phyloP scores from a whole-genome alignment of 92 coral and sea anemone species.

The Epizoanthus ramosus region DNA sequence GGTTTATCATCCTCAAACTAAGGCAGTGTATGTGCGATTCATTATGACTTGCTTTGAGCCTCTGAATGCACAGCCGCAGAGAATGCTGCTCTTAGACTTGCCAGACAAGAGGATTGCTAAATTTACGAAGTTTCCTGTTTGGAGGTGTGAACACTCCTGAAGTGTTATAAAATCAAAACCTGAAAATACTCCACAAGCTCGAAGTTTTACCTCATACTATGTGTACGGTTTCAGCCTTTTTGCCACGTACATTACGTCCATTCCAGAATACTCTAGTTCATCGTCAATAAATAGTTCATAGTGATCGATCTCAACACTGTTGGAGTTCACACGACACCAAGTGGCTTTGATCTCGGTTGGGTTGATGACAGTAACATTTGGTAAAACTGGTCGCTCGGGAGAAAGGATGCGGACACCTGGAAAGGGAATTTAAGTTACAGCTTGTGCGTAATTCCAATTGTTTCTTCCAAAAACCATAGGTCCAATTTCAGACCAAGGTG shows the following conservation, averaged over 20 bases:
- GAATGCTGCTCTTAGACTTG: no score
- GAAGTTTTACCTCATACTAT: constrained; percentile 88
- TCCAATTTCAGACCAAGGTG: no score
- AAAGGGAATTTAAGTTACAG: not conserved
- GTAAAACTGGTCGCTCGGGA: constrained; percentile 90
- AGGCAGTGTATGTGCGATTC: no score
- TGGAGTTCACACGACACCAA: constrained; percentile 92
- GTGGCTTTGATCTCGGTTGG: constrained; percentile 90
- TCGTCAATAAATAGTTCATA: constrained; percentile 92
- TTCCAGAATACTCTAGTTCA: constrained; percentile 92
- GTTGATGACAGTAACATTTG: constrained; percentile 87
- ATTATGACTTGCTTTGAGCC: no score
- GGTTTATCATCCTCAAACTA: no score
- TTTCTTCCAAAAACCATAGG: no score
- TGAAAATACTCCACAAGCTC: constrained; percentile 89
- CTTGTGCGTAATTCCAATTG: no score
- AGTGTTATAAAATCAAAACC: no score
- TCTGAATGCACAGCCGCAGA: no score
- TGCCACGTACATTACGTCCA: constrained; percentile 90
- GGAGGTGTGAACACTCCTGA: no score
- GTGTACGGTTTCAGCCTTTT: constrained; percentile 90
- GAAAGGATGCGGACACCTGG: constrained; percentile 34
- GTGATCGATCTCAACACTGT: constrained; percentile 84
- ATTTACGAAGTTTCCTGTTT: no score
- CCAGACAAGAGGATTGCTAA: no score